Conservation (phyloP, 2,888 invertebrate species). For the Lasioglossum leucozonium region DNA sequence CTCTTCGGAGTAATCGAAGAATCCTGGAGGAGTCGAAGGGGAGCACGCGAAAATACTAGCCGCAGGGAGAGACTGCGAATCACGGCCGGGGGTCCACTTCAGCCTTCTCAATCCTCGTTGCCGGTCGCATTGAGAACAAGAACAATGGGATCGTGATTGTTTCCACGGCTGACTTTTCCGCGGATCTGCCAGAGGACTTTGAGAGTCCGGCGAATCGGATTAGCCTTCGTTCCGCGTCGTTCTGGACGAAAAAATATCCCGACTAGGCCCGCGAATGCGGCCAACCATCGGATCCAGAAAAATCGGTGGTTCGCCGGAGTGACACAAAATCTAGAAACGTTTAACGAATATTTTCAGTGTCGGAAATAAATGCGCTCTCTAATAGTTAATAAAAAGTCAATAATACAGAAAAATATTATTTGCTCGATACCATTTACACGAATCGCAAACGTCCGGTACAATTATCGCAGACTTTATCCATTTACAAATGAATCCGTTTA, state of each 20-base stretch:
- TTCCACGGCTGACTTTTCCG: slow-evolving; percentile 17
- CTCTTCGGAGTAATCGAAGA: not conserved
- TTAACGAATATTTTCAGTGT: not conserved
- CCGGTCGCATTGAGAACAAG: slow-evolving; percentile 10
- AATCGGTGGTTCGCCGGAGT: not conserved
- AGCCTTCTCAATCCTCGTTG: slow-evolving; percentile 17
- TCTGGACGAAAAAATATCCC: not conserved
- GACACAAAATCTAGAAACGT: not conserved
- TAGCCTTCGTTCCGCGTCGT: not conserved
- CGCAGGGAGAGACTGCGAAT: slow-evolving; percentile 11
- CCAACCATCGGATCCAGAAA: not conserved
- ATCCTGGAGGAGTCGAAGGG: not conserved
- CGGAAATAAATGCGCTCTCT: not conserved
- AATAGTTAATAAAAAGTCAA: no score
- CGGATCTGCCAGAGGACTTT: not conserved
- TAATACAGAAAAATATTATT: no score
- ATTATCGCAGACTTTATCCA: no score
- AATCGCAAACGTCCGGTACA: no score
- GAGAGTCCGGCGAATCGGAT: slow-evolving; percentile 12
- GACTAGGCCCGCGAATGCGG: not conserved
- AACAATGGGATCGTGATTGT: slow-evolving; percentile 31
- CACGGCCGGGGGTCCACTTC: not conserved
- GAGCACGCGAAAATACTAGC: slow-evolving; percentile 20
- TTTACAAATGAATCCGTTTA: no score
- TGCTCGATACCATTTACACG: no score